A percentile compares a stretch with the other conserved stretches of the same genome.
Conservation (phyloP, 2,888 invertebrate species). For the Auanema sp. region DNA sequence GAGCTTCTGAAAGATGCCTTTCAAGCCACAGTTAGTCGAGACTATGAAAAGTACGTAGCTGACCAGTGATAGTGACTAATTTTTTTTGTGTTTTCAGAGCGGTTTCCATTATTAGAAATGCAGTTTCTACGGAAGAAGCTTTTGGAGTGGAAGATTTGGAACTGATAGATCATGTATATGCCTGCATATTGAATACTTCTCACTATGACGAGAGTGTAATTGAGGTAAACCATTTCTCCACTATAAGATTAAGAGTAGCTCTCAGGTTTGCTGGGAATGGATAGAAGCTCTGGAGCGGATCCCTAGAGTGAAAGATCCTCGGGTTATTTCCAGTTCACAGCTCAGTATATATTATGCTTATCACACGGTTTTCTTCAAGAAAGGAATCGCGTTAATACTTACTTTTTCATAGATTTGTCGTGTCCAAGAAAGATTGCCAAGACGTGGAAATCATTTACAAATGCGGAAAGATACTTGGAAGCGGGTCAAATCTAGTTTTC, state of each 20-base stretch:
- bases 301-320: conserved; percentile 36
- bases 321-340: conserved; percentile 39
- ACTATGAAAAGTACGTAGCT: conserved; percentile 47
- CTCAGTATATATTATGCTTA: conserved; percentile 51
- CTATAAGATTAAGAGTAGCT: not conserved
- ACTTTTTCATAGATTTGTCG: conserved; percentile 42
- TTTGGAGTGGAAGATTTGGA: conserved; percentile 48
- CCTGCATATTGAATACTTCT: conserved; percentile 48
- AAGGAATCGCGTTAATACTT: too few species aligned
- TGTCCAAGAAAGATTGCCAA: conserved; percentile 48
- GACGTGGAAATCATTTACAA: conserved; percentile 31
- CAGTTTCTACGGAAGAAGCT: conserved; percentile 28
- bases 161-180: conserved; percentile 51
- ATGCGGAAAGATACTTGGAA: conserved; percentile 39
- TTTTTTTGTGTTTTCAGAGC: conserved; percentile 25
- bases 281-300: conserved; percentile 46
- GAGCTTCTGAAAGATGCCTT: conserved; percentile 42
- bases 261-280: conserved; percentile 54
- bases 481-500: conserved; percentile 39
- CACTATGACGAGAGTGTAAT: conserved; percentile 51
- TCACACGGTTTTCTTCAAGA: too few species aligned
- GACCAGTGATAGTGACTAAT: too few species aligned
- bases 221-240: conserved; percentile 24
- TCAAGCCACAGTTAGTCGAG: conserved; percentile 44
- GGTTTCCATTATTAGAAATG: conserved; percentile 34